Base-by-base conservation (phyloP, 2,888 invertebrate genomes). In the Cacoxenus indagator region DNA sequence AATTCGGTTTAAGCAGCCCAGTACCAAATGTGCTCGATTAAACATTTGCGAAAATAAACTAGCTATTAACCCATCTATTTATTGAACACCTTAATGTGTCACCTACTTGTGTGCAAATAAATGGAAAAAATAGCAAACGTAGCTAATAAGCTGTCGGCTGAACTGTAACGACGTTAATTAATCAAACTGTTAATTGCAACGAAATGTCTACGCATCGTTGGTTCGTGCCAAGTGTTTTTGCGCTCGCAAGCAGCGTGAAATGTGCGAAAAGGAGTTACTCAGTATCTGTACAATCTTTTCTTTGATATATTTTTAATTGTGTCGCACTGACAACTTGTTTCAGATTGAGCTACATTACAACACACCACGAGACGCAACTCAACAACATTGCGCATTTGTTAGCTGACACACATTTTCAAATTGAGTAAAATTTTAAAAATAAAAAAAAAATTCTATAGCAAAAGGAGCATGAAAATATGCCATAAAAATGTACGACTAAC, bases 301-400 rank as follows among this genome's bases (percentile, higher is more conserved):
- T 57, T 57, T 57, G 29, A 31, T 59, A 37, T 4, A 59, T 59
- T 31, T 51, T 59, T 59, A 31, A 59, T 59, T 59, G 59, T 31
- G 31, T 31, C 19, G 19, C 71, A 74, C 67, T 77, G 76, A 72
- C 78, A 83, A 78, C 74, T 73, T 70, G 68, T 75, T 83, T 74
- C 73, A 73, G 68, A 76, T 76, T 76, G 73, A 75, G 74, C 67
- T 71, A 64, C 57, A 69, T n/a, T n/a, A 45, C 59, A 65, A 66
- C 70, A 67, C 64, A 51, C 68, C 68, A 74, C 64, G 24, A 64
- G 27, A 48, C 22, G 51, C 64, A n/a, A 51, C 43, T 29, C 46
- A 27, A 43, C 27, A n/a, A 24, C 55, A 55, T 59, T 59, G 37
- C 61, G 14, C 67, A 65, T 48, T 67, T n/a, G n/a, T n/a, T 43